Evolutionary conservation across 2,113 vertebrate genomes (phyloP).

Genomic region (Zosterops borbonicus): DNA sequence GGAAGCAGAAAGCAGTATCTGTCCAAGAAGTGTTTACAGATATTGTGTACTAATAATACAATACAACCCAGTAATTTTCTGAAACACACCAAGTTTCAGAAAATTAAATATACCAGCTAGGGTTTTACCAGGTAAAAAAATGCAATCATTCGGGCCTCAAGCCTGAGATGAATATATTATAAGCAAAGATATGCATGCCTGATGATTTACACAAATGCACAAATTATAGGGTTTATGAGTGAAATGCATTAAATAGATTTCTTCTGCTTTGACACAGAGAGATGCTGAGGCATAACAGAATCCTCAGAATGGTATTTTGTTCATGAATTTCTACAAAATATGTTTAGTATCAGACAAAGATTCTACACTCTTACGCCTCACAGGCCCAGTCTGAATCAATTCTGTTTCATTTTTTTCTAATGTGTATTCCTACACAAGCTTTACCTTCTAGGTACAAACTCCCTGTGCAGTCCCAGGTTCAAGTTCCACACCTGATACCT

Average conservation of each 20-base stretch:
- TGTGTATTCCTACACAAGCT: background rate
- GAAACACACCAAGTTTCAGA: background rate
- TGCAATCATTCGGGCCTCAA: background rate
- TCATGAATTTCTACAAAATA: background rate
- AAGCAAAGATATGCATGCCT: background rate
- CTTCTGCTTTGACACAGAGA: background rate
- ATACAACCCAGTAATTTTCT: background rate
- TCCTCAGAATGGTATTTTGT: background rate
- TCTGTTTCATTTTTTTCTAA: background rate
- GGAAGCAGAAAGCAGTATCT: background rate
- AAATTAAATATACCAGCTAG: background rate
- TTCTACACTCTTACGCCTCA: background rate
- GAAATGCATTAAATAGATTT: background rate
- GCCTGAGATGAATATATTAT: background rate
- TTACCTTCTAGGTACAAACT: background rate
- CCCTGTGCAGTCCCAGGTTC: background rate
- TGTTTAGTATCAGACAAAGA: background rate
- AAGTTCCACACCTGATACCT: background rate
- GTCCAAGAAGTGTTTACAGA: background rate
- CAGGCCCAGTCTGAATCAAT: background rate
- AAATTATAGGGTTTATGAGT: background rate
- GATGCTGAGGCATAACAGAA: background rate
- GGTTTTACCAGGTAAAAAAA: background rate
- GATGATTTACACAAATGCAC: background rate
- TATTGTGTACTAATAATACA: background rate